Evolutionary conservation across 2,888 invertebrate species (phyloP).

Genomic region (Polydesmus complanatus): DNA sequence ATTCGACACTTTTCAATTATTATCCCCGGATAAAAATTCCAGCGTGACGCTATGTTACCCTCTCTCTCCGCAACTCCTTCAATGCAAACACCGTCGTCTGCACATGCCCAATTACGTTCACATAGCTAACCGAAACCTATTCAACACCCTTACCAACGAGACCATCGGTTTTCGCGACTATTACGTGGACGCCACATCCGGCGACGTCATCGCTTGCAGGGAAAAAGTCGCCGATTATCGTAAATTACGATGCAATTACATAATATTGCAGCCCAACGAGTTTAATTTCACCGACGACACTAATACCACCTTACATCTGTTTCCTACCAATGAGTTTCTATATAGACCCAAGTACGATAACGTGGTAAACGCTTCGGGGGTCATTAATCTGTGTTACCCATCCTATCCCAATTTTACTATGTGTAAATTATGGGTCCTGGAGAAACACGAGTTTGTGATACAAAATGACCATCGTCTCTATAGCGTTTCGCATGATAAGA

Average conservation of each 20-base stretch:
- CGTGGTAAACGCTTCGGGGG: not conserved
- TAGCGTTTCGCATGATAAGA: not conserved
- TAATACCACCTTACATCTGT: not conserved
- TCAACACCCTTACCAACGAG: not conserved
- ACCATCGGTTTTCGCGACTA: slow-evolving; percentile 5
- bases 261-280: not conserved
- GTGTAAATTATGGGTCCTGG: slow-evolving; percentile 2
- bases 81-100: slow-evolving; percentile 1
- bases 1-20: not conserved
- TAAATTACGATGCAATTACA: slow-evolving; percentile 5
- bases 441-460: slow-evolving; percentile 2
- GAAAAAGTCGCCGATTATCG: not conserved
- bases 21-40: slow-evolving; percentile 2
- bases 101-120: not conserved
- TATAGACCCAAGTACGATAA: not conserved
- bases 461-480: not conserved
- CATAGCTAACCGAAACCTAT: not conserved
- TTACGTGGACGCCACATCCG: not conserved
- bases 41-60: slow-evolving; percentile 4
- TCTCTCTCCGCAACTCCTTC: slow-evolving; percentile 10
- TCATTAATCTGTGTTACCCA: slow-evolving; percentile 12
- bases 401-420: not conserved
- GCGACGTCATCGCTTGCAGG: not conserved
- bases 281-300: not conserved
- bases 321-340: slow-evolving; percentile 1